Percentiles rank a stretch among this genome's conserved stretches.
Conservation (phyloP, 2,888 invertebrate species). For the Harpagoxenus sublaevis region DNA sequence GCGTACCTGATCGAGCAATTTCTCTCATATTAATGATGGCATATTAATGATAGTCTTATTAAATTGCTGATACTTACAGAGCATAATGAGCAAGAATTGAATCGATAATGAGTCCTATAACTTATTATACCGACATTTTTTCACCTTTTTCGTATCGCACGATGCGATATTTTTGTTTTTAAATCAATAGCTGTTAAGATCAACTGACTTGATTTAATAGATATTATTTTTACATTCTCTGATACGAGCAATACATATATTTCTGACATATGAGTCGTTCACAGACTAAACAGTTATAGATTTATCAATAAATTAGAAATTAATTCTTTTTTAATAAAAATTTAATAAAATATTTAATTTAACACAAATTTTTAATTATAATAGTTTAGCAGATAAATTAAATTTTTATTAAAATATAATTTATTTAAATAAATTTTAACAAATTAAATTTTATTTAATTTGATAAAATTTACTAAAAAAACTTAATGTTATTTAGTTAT, state of each 20-base stretch:
- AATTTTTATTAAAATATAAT: constrained; percentile 4
- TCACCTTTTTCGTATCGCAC: constrained; percentile 5
- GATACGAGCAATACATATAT: background rate
- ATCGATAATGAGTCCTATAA: background rate
- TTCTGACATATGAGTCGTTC: background rate
- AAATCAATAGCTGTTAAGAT: background rate
- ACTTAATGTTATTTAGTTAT: background rate
- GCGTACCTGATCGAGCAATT: constrained; percentile 5
- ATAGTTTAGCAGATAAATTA: background rate
- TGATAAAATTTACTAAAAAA: background rate
- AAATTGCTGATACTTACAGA: constrained; percentile 15
- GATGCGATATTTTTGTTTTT: background rate
- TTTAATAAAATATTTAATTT: background rate
- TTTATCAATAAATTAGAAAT: background rate
- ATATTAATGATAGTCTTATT: background rate
- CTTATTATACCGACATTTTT: background rate
- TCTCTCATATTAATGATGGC: constrained; percentile 15
- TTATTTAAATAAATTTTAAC: too few relatives aligned
- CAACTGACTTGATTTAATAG: background rate
- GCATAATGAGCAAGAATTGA: background rate
- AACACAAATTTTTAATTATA: background rate
- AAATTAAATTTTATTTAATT: too few relatives aligned
- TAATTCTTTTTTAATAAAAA: background rate
- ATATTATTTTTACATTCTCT: background rate
- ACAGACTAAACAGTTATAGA: background rate